phyloP scores from a whole-genome alignment of 2,113 vertebrate genomes.

The Pardalotus punctatus region DNA sequence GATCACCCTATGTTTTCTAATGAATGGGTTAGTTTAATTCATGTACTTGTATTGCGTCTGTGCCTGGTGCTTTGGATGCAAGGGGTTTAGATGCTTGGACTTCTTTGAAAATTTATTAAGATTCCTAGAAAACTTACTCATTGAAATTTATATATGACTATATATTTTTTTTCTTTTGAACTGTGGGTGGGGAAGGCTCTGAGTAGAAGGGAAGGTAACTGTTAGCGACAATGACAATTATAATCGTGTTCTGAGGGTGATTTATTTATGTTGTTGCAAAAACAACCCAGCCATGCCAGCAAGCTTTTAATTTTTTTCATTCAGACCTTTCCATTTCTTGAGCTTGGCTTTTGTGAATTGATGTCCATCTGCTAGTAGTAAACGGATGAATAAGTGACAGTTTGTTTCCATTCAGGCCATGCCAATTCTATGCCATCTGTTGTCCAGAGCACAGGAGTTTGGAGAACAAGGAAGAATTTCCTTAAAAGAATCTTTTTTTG shows the following conservation, averaged over 20 bases:
- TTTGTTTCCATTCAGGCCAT: conserved; percentile 26
- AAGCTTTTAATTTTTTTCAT: conserved; percentile 54
- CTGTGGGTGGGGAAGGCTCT: not conserved
- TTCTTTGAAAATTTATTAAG: not conserved
- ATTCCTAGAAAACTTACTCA: not conserved
- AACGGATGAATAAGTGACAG: conserved; percentile 61
- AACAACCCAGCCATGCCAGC: not conserved
- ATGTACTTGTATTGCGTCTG: not conserved
- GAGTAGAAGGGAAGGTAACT: not conserved
- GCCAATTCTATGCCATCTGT: conserved; percentile 68
- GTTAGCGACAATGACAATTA: not conserved
- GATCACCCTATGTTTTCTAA: not conserved
- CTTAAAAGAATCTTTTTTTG: conserved; percentile 32
- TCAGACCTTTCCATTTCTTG: conserved; percentile 60
- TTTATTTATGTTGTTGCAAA: conserved; percentile 40
- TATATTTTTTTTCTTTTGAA: not conserved
- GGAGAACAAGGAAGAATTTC: conserved; percentile 35
- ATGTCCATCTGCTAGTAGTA: conserved; percentile 72
- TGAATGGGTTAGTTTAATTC: not conserved
- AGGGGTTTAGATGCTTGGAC: not conserved
- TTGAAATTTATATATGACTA: not conserved
- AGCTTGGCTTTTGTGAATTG: conserved; percentile 59
- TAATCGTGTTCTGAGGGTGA: conserved; percentile 12
- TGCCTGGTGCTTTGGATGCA: not conserved
- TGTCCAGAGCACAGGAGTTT: conserved; percentile 24